These are phyloP conservation scores for Grapholita molesta DNA, from an alignment of 1,140 invertebrate genomes.

Conservation along the genomic window DNA sequence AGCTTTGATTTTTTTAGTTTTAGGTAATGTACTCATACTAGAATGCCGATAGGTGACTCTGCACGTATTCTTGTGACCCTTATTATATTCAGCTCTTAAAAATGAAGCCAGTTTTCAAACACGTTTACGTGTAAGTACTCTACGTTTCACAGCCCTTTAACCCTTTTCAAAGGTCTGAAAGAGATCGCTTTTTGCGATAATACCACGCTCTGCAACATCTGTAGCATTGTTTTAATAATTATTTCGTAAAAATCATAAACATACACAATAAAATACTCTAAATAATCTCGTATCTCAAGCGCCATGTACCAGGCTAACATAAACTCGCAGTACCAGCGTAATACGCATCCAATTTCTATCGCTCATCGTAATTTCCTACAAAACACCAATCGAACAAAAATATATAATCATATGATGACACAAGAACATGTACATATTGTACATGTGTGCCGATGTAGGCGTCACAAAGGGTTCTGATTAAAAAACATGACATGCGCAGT, in stretches of 20 bases:
- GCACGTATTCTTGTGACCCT: not conserved
- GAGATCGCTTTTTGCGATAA: not conserved
- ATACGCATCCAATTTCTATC: not conserved
- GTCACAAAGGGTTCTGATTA: conserved; percentile 64
- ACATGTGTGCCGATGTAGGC: conserved; percentile 46
- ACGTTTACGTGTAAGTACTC: not conserved
- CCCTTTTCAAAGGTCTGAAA: not conserved
- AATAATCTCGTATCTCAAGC: not conserved
- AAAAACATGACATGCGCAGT: conserved; percentile 75
- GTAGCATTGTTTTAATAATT: not conserved
- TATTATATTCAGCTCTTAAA: not conserved
- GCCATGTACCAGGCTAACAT: not conserved
- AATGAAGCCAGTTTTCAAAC: not conserved
- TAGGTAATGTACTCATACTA: not conserved
- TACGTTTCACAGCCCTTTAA: not conserved
- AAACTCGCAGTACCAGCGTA: not conserved
- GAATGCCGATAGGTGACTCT: not conserved
- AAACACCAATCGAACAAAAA: conserved; percentile 11
- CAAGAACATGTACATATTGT: conserved; percentile 43
- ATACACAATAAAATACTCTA: too few relatives aligned
- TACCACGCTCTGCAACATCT: not conserved
- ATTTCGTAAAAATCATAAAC: not conserved
- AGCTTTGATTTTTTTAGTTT: too few relatives aligned
- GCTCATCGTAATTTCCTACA: not conserved
- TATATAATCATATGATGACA: conserved; percentile 18